Conservation (phyloP, 2,113 vertebrate species). For the Symphodus melops region DNA sequence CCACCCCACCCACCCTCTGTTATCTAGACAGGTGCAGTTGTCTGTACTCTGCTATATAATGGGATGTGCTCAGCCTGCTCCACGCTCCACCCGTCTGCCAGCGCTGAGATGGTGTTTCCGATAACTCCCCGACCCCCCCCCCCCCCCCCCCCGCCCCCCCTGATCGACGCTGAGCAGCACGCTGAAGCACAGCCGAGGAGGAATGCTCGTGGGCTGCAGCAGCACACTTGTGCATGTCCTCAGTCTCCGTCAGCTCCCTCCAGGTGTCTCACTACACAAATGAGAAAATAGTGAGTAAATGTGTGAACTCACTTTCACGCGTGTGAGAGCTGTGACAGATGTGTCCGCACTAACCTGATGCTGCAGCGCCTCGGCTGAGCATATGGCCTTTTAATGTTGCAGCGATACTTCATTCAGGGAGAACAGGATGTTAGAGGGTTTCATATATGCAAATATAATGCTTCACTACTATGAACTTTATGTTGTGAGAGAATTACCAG, state of each 20-base stretch:
- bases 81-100: conserved; percentile 41
- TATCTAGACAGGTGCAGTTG: conserved; percentile 72
- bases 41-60: conserved; percentile 54
- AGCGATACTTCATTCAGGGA: background rate
- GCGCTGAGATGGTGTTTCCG: conserved; percentile 56
- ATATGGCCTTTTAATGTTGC: conserved; percentile 34
- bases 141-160: too few relatives aligned
- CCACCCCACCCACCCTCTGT: conserved; percentile 7
- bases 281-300: background rate
- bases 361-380: conserved; percentile 16
- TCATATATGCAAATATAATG: too few relatives aligned
- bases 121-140: conserved; percentile 66
- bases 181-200: background rate
- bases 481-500: background rate
- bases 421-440: too few relatives aligned
- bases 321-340: conserved; percentile 2
- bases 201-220: conserved; percentile 2
- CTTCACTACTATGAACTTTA: too few relatives aligned
- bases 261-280: conserved; percentile 48
- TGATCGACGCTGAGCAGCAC: conserved; percentile 37
- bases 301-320: conserved; percentile 6
- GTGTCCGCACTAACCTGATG: conserved; percentile 31
- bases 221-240: background rate
- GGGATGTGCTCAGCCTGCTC: conserved; percentile 56
- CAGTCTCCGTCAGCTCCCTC: conserved; percentile 18